phyloP scores from a whole-genome alignment of 2,797 vertebrate species.

The Artibeus lituratus region DNA sequence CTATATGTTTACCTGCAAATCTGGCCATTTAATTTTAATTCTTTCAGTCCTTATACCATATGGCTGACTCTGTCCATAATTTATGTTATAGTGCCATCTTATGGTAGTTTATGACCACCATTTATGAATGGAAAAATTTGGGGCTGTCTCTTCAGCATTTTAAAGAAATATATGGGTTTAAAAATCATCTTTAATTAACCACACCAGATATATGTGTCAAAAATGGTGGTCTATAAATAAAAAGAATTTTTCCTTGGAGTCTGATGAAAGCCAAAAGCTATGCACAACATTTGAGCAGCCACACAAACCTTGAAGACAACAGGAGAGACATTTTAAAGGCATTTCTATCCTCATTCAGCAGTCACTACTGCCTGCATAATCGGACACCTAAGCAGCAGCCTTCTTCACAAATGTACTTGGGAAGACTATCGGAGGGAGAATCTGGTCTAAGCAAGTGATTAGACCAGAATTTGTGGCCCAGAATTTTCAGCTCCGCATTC shows the following conservation, averaged over 20 bases:
- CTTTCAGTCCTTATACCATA: neutral
- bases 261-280: neutral
- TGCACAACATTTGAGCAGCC: neutral
- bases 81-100: conserved; percentile 82
- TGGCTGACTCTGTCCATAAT: conserved; percentile 56
- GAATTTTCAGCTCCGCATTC: neutral
- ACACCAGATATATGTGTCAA: neutral
- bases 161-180: neutral
- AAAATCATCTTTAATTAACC: conserved; percentile 45
- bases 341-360: neutral
- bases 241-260: neutral
- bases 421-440: neutral
- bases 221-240: neutral
- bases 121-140: neutral
- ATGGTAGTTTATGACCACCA: conserved; percentile 69
- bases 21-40: neutral
- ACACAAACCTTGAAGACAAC: neutral
- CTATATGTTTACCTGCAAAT: neutral
- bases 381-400: neutral
- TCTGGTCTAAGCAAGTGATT: neutral
- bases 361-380: neutral
- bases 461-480: neutral
- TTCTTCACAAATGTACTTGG: neutral
- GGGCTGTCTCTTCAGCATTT: neutral
- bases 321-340: neutral